Evolutionary conservation across 2,113 vertebrate species (phyloP), one percentile per base, ranked within the genome.

Genomic region (Python bivittatus): DNA sequence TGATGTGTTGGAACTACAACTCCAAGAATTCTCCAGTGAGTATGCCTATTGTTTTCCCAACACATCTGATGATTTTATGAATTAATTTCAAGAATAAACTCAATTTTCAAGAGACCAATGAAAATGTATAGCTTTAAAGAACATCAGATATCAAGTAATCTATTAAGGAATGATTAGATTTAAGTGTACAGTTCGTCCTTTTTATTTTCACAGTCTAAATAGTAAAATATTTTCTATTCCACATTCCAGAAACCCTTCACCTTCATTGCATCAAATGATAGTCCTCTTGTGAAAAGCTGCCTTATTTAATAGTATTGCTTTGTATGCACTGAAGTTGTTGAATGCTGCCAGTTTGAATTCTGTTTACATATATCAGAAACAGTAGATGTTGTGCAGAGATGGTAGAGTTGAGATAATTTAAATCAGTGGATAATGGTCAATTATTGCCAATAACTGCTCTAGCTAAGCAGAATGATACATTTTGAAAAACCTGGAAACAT

Each of bases 361-460:
- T 93, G 94, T 96, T 96, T 96, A 93, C 86, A 95, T 95, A 92
- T 95, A 42, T 95, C 96, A 96, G 94, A 95, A 94, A 93, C 54
- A 96, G 92, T 29, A 92, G 88, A 89, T 89, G 88, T 68, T 95
- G 95, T 84, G 94, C 27, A 61, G 44, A 54, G 56, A 52, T 96
- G 94, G 93, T 90, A 93, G 89, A 93, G 92, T 94, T 87, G 91
- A 92, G 87, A 95, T 91, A 96, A 93, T 93, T 8, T 23, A 92
- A 96, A 96, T 93, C 95, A 91, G 79, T 90, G 42, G 64, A 93
- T 95, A 97, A 96, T 94, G 87, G 42, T 93, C 94, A 94, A 84
- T 79, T 88, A 38, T 84, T 96, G 94, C 92, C 91, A 88, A 84
- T 83, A 93, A 91, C 93, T 0, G 0, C 60, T 91, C 48, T 87